These are phyloP conservation scores for Champsocephalus gunnari DNA, from an alignment of 2,797 vertebrate species.

Conservation along the genomic window DNA sequence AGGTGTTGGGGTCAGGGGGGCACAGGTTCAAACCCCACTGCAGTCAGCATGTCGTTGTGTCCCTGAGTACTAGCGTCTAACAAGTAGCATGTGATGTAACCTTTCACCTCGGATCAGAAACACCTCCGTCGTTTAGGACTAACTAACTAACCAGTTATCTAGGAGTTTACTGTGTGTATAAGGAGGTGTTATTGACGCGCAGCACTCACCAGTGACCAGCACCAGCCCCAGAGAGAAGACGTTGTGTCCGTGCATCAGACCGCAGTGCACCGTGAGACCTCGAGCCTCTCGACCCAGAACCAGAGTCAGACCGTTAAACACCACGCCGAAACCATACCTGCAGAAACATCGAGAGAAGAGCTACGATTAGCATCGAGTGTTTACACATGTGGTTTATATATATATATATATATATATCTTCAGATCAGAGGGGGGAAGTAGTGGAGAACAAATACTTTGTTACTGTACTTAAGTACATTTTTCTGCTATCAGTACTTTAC, in stretches of 20 bases:
- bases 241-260: constrained; percentile 96
- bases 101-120: too few relatives aligned
- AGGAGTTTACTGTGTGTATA: background rate
- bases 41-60: too few relatives aligned
- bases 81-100: too few relatives aligned
- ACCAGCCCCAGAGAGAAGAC: constrained; percentile 90
- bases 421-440: too few relatives aligned
- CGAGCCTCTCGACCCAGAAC: constrained; percentile 85
- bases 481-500: too few relatives aligned
- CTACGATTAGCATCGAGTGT: background rate
- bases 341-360: background rate
- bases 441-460: too few relatives aligned
- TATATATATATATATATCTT: too few relatives aligned
- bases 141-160: background rate
- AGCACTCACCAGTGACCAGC: constrained; percentile 87
- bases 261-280: constrained; percentile 88
- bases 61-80: too few relatives aligned
- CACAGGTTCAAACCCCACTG: too few relatives aligned
- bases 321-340: constrained; percentile 91
- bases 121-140: too few relatives aligned
- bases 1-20: too few relatives aligned
- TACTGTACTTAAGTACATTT: too few relatives aligned
- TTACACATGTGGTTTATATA: rapidly evolving
- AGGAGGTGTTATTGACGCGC: background rate
- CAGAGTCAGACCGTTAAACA: constrained; percentile 93